phyloP scores from a whole-genome alignment of 37 sponge, comb jelly and placozoan genomes.

The Beroe forskalii region DNA sequence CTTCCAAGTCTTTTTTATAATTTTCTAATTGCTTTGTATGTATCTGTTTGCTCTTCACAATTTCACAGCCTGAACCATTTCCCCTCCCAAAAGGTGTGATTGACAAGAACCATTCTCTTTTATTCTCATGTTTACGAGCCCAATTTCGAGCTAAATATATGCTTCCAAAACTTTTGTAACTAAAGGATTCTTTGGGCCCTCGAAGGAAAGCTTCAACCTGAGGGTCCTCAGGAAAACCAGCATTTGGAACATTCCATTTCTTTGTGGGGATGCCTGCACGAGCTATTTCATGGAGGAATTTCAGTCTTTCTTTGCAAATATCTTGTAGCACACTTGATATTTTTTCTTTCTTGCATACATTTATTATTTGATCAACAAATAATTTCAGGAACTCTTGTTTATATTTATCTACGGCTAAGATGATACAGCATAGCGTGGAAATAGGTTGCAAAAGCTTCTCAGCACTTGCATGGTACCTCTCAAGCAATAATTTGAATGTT shows the following conservation, averaged over 20 bases:
- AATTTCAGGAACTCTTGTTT: neutral
- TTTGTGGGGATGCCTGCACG: neutral
- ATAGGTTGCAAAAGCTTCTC: neutral
- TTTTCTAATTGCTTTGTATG: no score
- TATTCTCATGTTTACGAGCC: neutral
- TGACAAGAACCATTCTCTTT: neutral
- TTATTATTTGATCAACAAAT: no score
- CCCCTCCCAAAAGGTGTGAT: neutral
- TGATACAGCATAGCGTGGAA: neutral
- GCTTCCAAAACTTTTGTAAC: neutral
- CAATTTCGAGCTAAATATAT: neutral
- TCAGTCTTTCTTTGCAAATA: neutral
- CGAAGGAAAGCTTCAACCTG: slow-evolving; percentile 21
- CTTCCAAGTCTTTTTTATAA: no score
- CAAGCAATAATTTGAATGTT: no score
- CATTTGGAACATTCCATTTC: neutral
- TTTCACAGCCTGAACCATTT: no score
- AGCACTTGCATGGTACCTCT: no score
- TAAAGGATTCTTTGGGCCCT: neutral
- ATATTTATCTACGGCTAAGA: neutral
- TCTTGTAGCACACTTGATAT: no score
- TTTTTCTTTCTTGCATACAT: no score
- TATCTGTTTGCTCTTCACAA: no score
- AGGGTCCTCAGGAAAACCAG: neutral
- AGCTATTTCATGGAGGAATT: neutral